phyloP scores from a whole-genome alignment of 2,797 vertebrate genomes.

The Sarcophilus harrisii region DNA sequence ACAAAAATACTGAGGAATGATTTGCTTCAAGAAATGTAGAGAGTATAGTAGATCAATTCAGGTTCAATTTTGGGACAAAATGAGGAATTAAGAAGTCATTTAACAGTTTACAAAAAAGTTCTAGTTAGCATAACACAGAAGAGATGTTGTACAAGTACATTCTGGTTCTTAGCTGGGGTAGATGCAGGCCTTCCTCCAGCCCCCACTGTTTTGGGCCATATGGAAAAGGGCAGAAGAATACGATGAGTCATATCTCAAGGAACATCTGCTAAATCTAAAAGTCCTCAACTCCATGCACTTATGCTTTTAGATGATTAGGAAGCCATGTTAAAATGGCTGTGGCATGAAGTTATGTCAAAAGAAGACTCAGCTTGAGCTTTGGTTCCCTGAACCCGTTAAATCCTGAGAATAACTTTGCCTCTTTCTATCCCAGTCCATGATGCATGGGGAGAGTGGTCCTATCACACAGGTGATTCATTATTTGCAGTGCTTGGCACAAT shows the following conservation, averaged over 20 bases:
- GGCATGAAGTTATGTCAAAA: neutral
- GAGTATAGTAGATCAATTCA: neutral
- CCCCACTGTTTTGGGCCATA: neutral
- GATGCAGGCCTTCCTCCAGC: neutral
- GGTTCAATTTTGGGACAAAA: neutral
- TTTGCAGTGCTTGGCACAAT: neutral
- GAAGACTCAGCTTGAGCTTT: neutral
- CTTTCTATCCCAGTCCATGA: neutral
- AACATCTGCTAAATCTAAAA: neutral
- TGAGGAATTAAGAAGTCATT: neutral
- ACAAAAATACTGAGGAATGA: neutral
- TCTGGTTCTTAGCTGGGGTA: neutral
- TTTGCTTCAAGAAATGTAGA: neutral
- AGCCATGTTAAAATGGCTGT: neutral
- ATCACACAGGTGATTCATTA: neutral
- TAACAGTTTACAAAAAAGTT: neutral
- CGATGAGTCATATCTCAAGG: neutral
- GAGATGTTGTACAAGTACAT: neutral
- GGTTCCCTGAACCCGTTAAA: neutral
- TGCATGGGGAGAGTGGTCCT: neutral
- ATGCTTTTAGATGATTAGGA: neutral
- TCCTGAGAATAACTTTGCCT: neutral
- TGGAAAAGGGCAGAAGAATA: neutral
- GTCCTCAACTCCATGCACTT: neutral
- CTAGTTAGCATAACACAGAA: neutral